A percentile compares a stretch with the other conserved stretches of the same genome.
phyloP scores from a whole-genome alignment of 2,797 vertebrate genomes.

The Lepilemur ruficaudatus region DNA sequence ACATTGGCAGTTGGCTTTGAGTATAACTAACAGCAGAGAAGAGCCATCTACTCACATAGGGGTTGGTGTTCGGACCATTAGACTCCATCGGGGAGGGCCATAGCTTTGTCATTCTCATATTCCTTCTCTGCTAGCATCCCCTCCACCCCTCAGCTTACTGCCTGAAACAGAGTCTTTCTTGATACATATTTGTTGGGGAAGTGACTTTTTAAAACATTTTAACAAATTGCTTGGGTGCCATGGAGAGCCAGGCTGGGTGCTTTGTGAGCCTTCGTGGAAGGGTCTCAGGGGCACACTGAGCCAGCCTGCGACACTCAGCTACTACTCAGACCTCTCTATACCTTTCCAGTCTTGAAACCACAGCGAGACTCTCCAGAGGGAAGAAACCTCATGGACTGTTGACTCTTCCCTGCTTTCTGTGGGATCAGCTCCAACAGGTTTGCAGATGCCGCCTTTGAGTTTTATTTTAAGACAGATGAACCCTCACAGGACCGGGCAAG shows the following conservation, averaged over 20 bases:
- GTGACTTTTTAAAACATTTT: background rate
- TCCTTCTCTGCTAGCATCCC: background rate
- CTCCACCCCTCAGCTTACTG: background rate
- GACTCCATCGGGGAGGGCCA: background rate
- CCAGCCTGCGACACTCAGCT: background rate
- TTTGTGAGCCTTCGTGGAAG: background rate
- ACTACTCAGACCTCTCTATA: background rate
- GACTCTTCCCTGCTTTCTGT: background rate
- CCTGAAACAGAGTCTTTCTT: slow-evolving; percentile 4
- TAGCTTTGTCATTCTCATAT: background rate
- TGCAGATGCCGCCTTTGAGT: background rate
- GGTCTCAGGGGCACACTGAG: background rate
- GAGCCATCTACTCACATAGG: background rate
- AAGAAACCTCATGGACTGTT: background rate
- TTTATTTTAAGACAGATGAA: background rate
- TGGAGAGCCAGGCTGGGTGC: background rate
- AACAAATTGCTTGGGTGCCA: background rate
- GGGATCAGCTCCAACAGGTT: background rate
- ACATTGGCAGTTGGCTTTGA: background rate
- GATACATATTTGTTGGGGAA: background rate
- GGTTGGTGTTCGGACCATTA: background rate
- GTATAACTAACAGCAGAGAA: background rate
- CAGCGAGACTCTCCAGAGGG: background rate
- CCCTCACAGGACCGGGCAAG: background rate
- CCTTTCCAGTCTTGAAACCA: slow-evolving; percentile 27